phyloP scores from a whole-genome alignment of 2,888 invertebrate species.

The Synergus japonicus region DNA sequence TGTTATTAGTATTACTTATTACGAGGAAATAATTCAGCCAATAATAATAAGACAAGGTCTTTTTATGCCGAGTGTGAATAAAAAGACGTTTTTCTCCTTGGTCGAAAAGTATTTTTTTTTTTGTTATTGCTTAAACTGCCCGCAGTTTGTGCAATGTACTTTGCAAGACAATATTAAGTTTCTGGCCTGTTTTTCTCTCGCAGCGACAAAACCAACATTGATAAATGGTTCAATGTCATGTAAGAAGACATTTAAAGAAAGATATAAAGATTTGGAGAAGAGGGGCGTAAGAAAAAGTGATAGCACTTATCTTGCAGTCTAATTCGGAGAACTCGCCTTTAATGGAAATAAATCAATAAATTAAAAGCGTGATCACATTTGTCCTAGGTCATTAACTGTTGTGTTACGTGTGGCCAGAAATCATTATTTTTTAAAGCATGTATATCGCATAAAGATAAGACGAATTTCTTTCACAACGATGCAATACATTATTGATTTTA shows the following conservation, averaged over 20 bases:
- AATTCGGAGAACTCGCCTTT: neutral
- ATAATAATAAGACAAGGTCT: conserved; percentile 15
- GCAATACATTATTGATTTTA: neutral
- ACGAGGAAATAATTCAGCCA: conserved; percentile 54
- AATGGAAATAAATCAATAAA: conserved; percentile 2
- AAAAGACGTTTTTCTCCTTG: too few species aligned
- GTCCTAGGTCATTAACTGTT: conserved; percentile 55
- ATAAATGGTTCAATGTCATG: conserved; percentile 5
- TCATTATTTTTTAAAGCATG: neutral
- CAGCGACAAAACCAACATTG: neutral
- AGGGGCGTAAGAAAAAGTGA: neutral
- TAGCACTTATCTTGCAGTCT: neutral
- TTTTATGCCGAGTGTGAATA: too few species aligned
- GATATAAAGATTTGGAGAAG: neutral
- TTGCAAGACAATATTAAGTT: neutral
- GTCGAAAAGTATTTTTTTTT: neutral
- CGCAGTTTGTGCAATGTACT: neutral
- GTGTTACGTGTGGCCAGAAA: neutral
- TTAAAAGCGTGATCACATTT: conserved; percentile 32
- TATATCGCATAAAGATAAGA: neutral
- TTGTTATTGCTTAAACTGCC: too few species aligned
- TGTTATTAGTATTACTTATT: conserved; percentile 52
- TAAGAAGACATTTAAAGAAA: neutral
- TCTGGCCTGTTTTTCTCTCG: neutral
- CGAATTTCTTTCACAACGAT: neutral